These are phyloP conservation scores for Neofelis nebulosa DNA, from an alignment of 2,113 vertebrate species.

Conservation along the genomic window DNA sequence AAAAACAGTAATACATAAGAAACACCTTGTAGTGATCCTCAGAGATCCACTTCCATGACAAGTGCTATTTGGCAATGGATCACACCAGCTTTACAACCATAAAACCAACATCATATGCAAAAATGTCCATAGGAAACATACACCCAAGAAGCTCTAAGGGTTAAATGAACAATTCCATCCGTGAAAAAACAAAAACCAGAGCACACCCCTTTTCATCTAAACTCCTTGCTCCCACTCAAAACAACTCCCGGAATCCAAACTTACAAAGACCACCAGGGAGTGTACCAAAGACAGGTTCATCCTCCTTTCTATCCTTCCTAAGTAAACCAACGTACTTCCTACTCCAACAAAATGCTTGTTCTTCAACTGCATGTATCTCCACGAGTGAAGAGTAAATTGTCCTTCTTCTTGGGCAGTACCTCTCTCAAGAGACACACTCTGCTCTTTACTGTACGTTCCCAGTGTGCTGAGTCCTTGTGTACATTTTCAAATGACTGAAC, in stretches of 20 bases:
- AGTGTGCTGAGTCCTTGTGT: neutral
- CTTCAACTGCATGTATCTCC: neutral
- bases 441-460: neutral
- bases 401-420: neutral
- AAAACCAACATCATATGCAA: neutral
- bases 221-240: neutral
- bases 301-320: neutral
- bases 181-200: neutral
- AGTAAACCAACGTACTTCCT: neutral
- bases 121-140: neutral
- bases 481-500: neutral
- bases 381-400: neutral
- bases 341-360: neutral
- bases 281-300: neutral
- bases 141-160: neutral
- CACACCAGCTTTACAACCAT: neutral
- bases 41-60: neutral
- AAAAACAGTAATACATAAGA: neutral
- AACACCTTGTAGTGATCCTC: constrained; percentile 12
- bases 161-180: neutral
- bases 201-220: neutral
- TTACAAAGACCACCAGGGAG: neutral
- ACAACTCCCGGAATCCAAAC: neutral
- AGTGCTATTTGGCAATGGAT: neutral
- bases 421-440: neutral